Base-by-base conservation (phyloP, 2,888 invertebrate genomes). In the Caenorhabditis imperialis region DNA sequence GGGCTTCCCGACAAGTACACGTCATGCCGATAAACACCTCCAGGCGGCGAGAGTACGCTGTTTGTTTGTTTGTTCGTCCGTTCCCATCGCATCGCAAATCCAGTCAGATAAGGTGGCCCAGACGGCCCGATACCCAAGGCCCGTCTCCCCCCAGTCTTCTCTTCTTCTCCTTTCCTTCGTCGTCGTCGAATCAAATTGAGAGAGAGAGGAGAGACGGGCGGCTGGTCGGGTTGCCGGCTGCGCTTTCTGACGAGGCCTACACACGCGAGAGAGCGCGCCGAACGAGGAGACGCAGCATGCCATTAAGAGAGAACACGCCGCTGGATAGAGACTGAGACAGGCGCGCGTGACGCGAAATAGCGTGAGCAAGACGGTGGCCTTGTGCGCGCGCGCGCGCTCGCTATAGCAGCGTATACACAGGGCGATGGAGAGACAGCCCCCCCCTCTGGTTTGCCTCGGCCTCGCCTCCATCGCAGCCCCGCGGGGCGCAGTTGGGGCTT, bases 101-200 rank as follows among this genome's bases (percentile, higher is more conserved):
- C 30, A 30, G 30, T 30, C 30, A 30, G n/a, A n/a, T n/a, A n/a
- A n/a, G n/a, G n/a, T n/a, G n/a, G n/a, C n/a, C n/a, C n/a, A n/a
- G n/a, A n/a, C n/a, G n/a, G n/a, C n/a, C n/a, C n/a, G n/a, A n/a
- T n/a, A n/a, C n/a, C n/a, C n/a, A n/a, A 25, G 37, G 20, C 27
- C 38, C 57, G 30, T 45, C 44, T 14, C 35, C 40, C 20, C 18
- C 23, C 35, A 22, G 16, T 48, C 35, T 38, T n/a, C 18, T 54
- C 37, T 27, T 25, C 33, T 38, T 23, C 20, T 54, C 44, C 48
- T 48, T 25, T 50, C 48, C 60, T 37, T 25, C 55, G 30, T 37
- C 69, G 51, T 51, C 61, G 51, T 40, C 27, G 67, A 67, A 67
- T 67, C 67, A 67, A 67, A 57, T 67, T 57, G 67, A 57, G 51